phyloP scores from a whole-genome alignment of 2,797 vertebrate genomes.

The Diglossa cyanea region DNA sequence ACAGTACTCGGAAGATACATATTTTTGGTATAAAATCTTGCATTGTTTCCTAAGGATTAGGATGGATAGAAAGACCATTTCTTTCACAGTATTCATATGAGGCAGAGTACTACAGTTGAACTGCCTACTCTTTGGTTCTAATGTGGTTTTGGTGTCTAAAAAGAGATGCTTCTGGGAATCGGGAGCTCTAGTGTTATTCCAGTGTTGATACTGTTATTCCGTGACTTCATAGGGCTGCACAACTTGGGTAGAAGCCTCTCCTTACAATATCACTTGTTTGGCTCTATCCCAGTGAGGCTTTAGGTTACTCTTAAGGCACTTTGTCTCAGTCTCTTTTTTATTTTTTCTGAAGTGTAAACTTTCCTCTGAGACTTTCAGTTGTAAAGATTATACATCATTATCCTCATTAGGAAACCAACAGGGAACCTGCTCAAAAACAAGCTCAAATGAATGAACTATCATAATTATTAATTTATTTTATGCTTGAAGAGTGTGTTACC shows the following conservation, averaged over 20 bases:
- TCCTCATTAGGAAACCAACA: constrained; percentile 45
- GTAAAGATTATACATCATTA: constrained; percentile 53
- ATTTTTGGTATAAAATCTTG: not conserved
- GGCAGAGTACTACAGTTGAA: not conserved
- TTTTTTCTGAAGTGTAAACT: not conserved
- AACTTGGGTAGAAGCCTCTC: not conserved
- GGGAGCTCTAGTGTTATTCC: not conserved
- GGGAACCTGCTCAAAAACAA: constrained; percentile 37
- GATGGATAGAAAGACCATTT: not conserved
- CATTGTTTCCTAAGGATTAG: not conserved
- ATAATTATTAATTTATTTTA: constrained; percentile 44
- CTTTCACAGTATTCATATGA: not conserved
- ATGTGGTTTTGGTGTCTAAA: not conserved
- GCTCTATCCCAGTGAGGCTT: not conserved
- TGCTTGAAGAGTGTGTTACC: not conserved
- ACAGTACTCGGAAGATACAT: not conserved
- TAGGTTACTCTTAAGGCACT: not conserved
- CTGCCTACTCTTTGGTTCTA: not conserved
- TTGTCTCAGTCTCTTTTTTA: not conserved
- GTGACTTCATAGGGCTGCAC: not conserved
- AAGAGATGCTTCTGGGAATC: not conserved
- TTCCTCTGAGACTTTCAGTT: constrained; percentile 23
- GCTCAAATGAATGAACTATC: constrained; percentile 21
- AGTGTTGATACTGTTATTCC: not conserved
- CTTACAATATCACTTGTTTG: not conserved